Conservation (phyloP, 2,888 invertebrate genomes). For the Drosophila pseudotalamancana region DNA sequence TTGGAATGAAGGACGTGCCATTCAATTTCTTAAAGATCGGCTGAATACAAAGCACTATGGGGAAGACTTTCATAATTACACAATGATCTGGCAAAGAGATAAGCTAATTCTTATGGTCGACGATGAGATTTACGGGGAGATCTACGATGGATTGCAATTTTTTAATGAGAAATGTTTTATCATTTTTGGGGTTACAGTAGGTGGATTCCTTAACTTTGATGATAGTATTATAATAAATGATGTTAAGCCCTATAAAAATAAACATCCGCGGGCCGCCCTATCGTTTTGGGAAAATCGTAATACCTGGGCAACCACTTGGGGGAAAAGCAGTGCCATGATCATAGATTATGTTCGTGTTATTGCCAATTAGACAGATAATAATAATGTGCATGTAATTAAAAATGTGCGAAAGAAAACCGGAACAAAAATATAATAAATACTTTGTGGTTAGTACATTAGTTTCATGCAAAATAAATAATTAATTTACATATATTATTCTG, state of each 20-base stretch:
- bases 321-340: conserved; percentile 82
- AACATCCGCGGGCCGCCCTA: conserved; percentile 87
- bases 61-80: conserved; percentile 88
- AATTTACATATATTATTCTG: too few species aligned
- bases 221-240: conserved; percentile 46
- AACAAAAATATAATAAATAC: too few species aligned
- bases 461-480: too few species aligned
- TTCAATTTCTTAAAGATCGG: conserved; percentile 68
- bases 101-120: conserved; percentile 85
- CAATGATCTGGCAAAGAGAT: conserved; percentile 87
- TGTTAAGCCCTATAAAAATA: conserved; percentile 91
- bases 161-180: conserved; percentile 88
- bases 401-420: too few species aligned
- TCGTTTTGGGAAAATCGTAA: conserved; percentile 88
- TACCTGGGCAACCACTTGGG: conserved; percentile 90
- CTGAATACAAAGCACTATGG: conserved; percentile 84
- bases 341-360: conserved; percentile 83
- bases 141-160: conserved; percentile 78
- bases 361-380: conserved; percentile 51
- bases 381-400: background rate
- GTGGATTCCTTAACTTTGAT: conserved; percentile 91
- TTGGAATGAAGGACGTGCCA: conserved; percentile 76
- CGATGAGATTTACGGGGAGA: conserved; percentile 85
- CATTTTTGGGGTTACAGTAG: conserved; percentile 91
- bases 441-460: too few species aligned